These are phyloP conservation scores for Hepsetus odoe DNA, from an alignment of 2,113 vertebrate genomes.

Conservation along the genomic window DNA sequence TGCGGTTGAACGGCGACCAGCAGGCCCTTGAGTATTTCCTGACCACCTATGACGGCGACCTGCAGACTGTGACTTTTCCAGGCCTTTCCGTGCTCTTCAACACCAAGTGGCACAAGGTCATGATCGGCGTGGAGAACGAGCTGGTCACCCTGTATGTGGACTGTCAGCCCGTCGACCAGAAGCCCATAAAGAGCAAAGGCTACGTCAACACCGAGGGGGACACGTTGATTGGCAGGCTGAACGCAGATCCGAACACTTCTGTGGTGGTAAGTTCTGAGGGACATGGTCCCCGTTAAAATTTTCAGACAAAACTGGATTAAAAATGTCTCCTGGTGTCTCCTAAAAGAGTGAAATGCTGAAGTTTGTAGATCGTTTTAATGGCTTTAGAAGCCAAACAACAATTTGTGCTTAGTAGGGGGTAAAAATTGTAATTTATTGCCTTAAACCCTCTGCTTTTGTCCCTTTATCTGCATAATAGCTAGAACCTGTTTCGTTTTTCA, in stretches of 20 bases:
- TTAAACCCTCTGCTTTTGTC: too few species aligned
- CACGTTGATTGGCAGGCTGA: slow-evolving; percentile 79
- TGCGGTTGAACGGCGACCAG: slow-evolving; percentile 78
- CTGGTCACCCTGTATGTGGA: slow-evolving; percentile 80
- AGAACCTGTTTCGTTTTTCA: too few species aligned
- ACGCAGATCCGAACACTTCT: slow-evolving; percentile 73
- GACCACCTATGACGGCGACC: slow-evolving; percentile 71
- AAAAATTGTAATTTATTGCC: too few species aligned
- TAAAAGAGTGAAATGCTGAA: too few species aligned
- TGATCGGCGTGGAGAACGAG: slow-evolving; percentile 78
- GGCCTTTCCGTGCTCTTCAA: slow-evolving; percentile 82
- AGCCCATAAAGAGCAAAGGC: slow-evolving; percentile 79
- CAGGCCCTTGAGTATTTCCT: slow-evolving; percentile 82
- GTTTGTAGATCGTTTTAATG: too few species aligned
- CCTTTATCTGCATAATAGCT: too few species aligned
- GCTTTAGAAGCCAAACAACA: too few species aligned
- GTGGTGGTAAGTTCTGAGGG: slow-evolving; percentile 84
- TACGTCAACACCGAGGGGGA: slow-evolving; percentile 79
- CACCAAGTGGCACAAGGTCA: slow-evolving; percentile 84
- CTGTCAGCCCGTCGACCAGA: slow-evolving; percentile 78
- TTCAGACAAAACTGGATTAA: too few species aligned
- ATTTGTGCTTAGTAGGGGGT: too few species aligned
- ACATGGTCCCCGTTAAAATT: too few species aligned
- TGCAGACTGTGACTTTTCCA: slow-evolving; percentile 78
- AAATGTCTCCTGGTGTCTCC: too few species aligned